Percentiles rank a stretch among this genome's conserved stretches.
Evolutionary conservation across 1,140 invertebrate species (phyloP).

Genomic region (Calliphora vicina): DNA sequence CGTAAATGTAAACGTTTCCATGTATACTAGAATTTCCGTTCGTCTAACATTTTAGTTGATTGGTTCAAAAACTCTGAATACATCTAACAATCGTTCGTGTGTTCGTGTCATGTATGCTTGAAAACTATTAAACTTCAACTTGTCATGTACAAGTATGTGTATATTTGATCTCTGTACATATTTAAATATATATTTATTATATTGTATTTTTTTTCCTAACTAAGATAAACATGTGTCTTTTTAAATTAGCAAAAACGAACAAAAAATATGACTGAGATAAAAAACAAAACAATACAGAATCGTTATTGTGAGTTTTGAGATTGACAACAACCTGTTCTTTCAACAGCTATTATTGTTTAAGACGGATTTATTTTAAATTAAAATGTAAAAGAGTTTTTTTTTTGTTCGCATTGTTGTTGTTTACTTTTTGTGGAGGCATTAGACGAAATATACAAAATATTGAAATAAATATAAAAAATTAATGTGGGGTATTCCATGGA

Average conservation of each 20-base stretch:
- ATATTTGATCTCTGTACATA: not conserved
- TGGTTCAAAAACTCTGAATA: not conserved
- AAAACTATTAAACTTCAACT: slow-evolving; percentile 35
- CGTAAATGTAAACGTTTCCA: too few relatives aligned
- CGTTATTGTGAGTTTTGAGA: slow-evolving; percentile 18
- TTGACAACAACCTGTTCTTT: slow-evolving; percentile 39
- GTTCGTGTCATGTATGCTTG: not conserved
- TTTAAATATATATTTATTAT: not conserved
- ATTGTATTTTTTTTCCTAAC: not conserved
- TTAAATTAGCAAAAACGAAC: slow-evolving; percentile 14
- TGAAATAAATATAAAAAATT: not conserved
- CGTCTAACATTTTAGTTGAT: slow-evolving; percentile 1
- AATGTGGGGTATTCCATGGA: not conserved
- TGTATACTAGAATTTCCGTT: not conserved
- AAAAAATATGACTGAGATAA: not conserved
- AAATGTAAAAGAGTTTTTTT: slow-evolving; percentile 6
- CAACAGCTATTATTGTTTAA: slow-evolving; percentile 38
- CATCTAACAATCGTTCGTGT: not conserved
- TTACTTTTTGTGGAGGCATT: slow-evolving; percentile 8
- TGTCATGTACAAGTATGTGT: slow-evolving; percentile 25
- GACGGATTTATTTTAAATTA: slow-evolving; percentile 36
- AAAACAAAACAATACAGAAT: not conserved
- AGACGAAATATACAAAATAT: too few relatives aligned
- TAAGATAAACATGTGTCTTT: slow-evolving; percentile 20
- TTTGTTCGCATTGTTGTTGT: not conserved